Evolutionary conservation across 2,113 vertebrate genomes (phyloP), one percentile per base, ranked within the genome.

Genomic region (Zosterops lateralis): DNA sequence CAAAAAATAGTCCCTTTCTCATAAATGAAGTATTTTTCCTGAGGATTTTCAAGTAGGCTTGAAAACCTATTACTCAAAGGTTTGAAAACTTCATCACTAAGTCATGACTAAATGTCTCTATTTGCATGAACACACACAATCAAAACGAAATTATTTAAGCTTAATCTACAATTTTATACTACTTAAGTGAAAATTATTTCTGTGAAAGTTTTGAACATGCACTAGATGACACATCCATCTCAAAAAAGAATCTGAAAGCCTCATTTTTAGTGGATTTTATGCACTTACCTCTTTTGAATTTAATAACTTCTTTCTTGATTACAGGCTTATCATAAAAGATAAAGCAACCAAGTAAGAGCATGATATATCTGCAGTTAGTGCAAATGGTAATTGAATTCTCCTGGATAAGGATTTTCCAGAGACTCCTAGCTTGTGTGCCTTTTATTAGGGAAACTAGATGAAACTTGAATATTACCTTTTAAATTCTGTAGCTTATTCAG

Each of bases 21-120:
- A 73, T 51, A 73, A 88, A 64, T 38, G 8, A 74, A 38, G 28
- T 45, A 34, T 4, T 72, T 72, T 86, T 66, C 38, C 38, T 48
- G n/a, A 85, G 60, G 26, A 66, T 65, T 92, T 91, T 84, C 45
- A 80, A 77, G 60, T n/a, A 65, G 67, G 40, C 67, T 77, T 95
- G 42, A 89, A 90, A 93, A 76, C n/a, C 56, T 90, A 7, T 53
- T 82, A 75, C 48, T 79, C 53, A 79, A 44, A 86, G 73, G 26
- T 92, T 87, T 76, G 67, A 92, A 84, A 92, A 92, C 64, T 93
- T 82, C 61, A 91, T 85, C 62, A 89, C 32, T 47, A 90, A 92
- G 64, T 83, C 76, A 89, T 70, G 54, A 77, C 68, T 81, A 87
- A 67, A 79, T 51, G 28, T 70, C 28, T 77, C n/a, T 53, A 51